Base-by-base conservation (phyloP, 2,113 vertebrate genomes). In the Campylomormyrus numenius region DNA sequence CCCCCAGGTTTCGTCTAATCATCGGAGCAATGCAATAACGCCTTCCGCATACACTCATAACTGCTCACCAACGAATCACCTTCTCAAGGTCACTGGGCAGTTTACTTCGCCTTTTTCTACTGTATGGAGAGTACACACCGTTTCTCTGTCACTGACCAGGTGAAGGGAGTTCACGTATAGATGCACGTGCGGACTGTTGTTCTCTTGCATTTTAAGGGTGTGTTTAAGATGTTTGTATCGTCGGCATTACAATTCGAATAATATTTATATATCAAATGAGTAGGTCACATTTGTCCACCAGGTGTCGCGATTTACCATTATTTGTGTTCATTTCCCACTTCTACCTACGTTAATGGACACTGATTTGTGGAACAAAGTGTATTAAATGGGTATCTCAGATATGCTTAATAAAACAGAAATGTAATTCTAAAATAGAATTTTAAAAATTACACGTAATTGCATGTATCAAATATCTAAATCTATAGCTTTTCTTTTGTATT, bases 291-390 rank as follows among this genome's bases (percentile, higher is more conserved):
- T 46, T 45, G 39, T 11, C 74, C 88, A 56, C 74, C 11, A 84
- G 88, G 77, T 24, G 88, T 89, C 88, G 77, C 74, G 35, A 84
- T 89, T 84, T 80, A 42, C 11, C 70, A 88, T 17, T 17, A 21
- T 42, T 10, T 15, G 31, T 15, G 19, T 46, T 88, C 9, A 62
- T 39, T 19, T 11, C 13, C 2, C 17, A 24, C 21, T 85, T 48
- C 24, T 6, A 45, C 17, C 15, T 85, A 46, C 15, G 42, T 48
- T 45, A 27, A n/a, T 46, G 11, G 42, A 58, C 31, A 56, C 19
- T 49, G 50, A 4, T 88, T 88, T 62, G 21, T 46, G 31, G 53
- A 58, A 45, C 56, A 62, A 62, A 53, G 24, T n/a, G n/a, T 56
- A 5, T 35, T 52, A 15, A 17, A 45, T 85, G 45, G 15, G 53